Conservation (phyloP, 2,888 invertebrate species). For the Agrenia bidenticulata region DNA sequence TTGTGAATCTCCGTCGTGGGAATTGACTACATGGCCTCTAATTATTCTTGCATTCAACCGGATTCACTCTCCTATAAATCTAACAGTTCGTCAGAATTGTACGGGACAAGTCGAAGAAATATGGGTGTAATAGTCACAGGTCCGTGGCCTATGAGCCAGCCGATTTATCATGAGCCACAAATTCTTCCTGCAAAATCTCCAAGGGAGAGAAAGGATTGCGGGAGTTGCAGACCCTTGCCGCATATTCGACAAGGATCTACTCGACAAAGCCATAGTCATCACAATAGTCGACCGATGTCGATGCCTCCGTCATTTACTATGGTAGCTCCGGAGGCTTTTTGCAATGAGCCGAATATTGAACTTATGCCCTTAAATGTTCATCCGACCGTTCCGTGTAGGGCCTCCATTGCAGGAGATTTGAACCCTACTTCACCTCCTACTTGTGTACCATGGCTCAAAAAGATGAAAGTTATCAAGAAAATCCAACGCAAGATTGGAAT, state of each 20-base stretch:
- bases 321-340: conserved; percentile 1
- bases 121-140: conserved; percentile 44
- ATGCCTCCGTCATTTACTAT: conserved; percentile 31
- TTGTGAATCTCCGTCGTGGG: not conserved
- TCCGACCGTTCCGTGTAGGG: conserved; percentile 26
- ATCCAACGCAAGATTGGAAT: conserved; percentile 83
- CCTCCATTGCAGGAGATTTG: conserved; percentile 17
- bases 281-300: conserved; percentile 35
- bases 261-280: conserved; percentile 7
- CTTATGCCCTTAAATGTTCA: conserved; percentile 30
- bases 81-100: conserved; percentile 24
- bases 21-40: conserved; percentile 13
- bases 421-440: conserved; percentile 43
- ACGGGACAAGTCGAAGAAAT: conserved; percentile 29
- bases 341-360: conserved; percentile 27
- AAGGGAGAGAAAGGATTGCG: conserved; percentile 30
- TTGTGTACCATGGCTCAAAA: conserved; percentile 57
- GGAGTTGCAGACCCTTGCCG: conserved; percentile 4
- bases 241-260: not conserved
- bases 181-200: conserved; percentile 24
- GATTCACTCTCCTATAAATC: conserved; percentile 26
- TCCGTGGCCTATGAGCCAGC: conserved; percentile 47
- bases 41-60: conserved; percentile 20
- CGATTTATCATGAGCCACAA: conserved; percentile 28
- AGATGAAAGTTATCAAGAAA: conserved; percentile 88